phyloP scores from a whole-genome alignment of 2,888 invertebrate species.

The Andrena hattorfiana region DNA sequence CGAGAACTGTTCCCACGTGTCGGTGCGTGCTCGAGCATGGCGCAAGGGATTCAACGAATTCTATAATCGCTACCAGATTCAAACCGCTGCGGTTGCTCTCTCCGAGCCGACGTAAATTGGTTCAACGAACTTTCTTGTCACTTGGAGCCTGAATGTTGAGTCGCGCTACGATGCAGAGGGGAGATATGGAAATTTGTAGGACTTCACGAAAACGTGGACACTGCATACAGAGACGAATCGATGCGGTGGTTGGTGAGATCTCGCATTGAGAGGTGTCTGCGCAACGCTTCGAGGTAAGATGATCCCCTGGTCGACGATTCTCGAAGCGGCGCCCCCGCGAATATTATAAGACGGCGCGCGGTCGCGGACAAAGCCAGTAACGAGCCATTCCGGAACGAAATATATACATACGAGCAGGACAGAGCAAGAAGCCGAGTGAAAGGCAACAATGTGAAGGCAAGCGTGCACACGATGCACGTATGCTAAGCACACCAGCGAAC shows the following conservation, averaged over 20 bases:
- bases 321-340: neutral
- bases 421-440: conserved; percentile 76
- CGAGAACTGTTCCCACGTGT: conserved; percentile 22
- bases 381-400: conserved; percentile 43
- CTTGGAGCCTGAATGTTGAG: too few relatives aligned
- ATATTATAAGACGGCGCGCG: conserved; percentile 4
- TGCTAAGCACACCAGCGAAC: conserved; percentile 30
- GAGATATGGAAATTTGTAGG: too few relatives aligned
- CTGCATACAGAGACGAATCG: too few relatives aligned
- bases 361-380: conserved; percentile 24
- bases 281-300: neutral
- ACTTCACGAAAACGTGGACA: too few relatives aligned
- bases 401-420: conserved; percentile 37
- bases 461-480: conserved; percentile 57
- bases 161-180: too few relatives aligned
- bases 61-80: neutral
- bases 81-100: neutral
- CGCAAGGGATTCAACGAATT: neutral
- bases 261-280: too few relatives aligned
- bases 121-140: neutral
- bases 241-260: too few relatives aligned
- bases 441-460: conserved; percentile 83
- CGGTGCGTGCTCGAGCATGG: neutral
- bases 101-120: neutral
- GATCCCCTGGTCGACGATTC: conserved; percentile 5